phyloP scores from a whole-genome alignment of 2,888 invertebrate genomes.

The Lycocerus yunnanus region DNA sequence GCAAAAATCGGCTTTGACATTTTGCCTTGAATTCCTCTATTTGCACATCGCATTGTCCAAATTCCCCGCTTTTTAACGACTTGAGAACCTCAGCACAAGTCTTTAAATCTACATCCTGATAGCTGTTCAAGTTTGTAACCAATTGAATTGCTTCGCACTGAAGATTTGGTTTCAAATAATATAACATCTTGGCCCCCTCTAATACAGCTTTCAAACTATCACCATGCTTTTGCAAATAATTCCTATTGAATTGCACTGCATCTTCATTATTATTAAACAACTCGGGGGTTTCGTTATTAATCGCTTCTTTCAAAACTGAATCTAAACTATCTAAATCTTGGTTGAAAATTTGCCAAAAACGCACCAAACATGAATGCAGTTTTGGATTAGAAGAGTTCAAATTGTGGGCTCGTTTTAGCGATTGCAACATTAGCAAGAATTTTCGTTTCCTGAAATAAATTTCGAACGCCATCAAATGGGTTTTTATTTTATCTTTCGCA shows the following conservation, averaged over 20 bases:
- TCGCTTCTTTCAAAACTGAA: slow-evolving; percentile 59
- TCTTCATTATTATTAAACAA: slow-evolving; percentile 63
- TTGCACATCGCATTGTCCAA: slow-evolving; percentile 74
- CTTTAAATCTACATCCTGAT: slow-evolving; percentile 61
- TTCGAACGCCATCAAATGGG: slow-evolving; percentile 97
- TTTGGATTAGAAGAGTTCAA: slow-evolving; percentile 76
- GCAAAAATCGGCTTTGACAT: slow-evolving; percentile 77
- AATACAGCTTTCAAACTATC: slow-evolving; percentile 76
- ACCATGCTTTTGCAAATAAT: slow-evolving; percentile 66
- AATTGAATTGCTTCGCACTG: slow-evolving; percentile 69
- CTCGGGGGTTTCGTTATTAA: slow-evolving; percentile 58
- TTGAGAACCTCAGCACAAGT: slow-evolving; percentile 81
- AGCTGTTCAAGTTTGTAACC: slow-evolving; percentile 61
- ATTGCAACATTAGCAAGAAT: slow-evolving; percentile 92
- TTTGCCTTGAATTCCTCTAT: slow-evolving; percentile 71
- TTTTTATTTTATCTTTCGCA: slow-evolving; percentile 87
- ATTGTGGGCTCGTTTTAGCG: slow-evolving; percentile 85
- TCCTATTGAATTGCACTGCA: slow-evolving; percentile 67
- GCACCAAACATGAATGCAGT: slow-evolving; percentile 84
- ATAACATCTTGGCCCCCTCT: slow-evolving; percentile 83
- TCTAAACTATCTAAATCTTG: slow-evolving; percentile 55
- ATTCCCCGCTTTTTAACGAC: slow-evolving; percentile 76
- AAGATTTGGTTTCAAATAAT: slow-evolving; percentile 70
- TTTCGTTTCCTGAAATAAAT: slow-evolving; percentile 96
- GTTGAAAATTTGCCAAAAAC: slow-evolving; percentile 67